Evolutionary conservation across 2,888 invertebrate species (phyloP).

Genomic region (Erpobdella octoculata): DNA sequence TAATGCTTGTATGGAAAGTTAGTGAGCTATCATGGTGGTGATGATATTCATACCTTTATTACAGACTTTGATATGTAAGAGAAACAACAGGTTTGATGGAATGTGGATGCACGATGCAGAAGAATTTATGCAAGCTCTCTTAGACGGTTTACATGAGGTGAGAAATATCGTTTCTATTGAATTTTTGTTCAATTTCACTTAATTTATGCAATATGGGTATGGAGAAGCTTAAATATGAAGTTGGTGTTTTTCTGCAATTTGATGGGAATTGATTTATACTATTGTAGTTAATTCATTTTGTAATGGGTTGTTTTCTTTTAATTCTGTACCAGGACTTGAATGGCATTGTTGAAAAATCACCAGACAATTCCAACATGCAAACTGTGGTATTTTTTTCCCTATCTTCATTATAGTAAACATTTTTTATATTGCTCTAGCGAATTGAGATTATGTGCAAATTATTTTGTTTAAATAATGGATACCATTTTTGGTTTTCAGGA

Average conservation of each 20-base stretch:
- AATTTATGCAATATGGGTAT: no score
- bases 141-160: slow-evolving; percentile 50
- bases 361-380: no score
- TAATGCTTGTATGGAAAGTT: background rate
- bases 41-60: background rate
- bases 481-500: no score
- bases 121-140: slow-evolving; percentile 56
- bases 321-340: slow-evolving; percentile 54
- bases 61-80: slow-evolving; percentile 53
- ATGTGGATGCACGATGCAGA: slow-evolving; percentile 58
- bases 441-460: no score
- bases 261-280: background rate
- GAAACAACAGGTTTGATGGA: slow-evolving; percentile 55
- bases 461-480: no score
- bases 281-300: background rate
- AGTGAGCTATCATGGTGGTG: background rate
- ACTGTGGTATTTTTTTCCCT: no score
- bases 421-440: no score
- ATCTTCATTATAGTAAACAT: no score
- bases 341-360: slow-evolving; percentile 52
- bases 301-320: background rate
- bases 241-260: no score
- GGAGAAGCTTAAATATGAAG: background rate
- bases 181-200: no score
- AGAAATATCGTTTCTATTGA: no score